Conservation (phyloP, 2,888 invertebrate species). For the Caenorhabditis drosophilae region DNA sequence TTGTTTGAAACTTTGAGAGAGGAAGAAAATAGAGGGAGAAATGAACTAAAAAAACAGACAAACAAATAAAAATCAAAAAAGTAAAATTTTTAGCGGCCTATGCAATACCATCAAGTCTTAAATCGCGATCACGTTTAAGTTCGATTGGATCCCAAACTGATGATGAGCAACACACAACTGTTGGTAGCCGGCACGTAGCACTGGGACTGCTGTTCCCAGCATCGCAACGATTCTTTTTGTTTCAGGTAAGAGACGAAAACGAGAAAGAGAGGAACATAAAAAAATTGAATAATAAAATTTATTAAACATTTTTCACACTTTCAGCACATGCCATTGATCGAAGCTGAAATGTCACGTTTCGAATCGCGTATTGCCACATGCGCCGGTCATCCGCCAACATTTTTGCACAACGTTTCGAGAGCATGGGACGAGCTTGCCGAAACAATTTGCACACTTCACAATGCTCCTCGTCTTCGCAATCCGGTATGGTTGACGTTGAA, state of each 20-base stretch:
- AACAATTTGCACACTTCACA: slow-evolving; percentile 55
- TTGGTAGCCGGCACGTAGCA: slow-evolving; percentile 27
- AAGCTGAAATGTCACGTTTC: slow-evolving; percentile 54
- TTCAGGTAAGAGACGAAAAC: slow-evolving; percentile 23
- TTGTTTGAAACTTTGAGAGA: neutral
- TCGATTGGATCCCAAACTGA: slow-evolving; percentile 39
- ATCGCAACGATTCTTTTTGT: slow-evolving; percentile 23
- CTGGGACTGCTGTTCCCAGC: slow-evolving; percentile 35
- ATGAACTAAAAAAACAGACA: neutral
- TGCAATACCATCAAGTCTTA: slow-evolving; percentile 12
- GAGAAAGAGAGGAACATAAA: neutral
- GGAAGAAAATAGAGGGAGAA: neutral
- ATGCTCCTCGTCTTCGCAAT: slow-evolving; percentile 51
- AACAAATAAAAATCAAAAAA: neutral
- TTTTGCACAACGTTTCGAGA: slow-evolving; percentile 51
- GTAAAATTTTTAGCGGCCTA: slow-evolving; percentile 13
- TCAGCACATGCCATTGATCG: slow-evolving; percentile 62
- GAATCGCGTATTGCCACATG: slow-evolving; percentile 47
- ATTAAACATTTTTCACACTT: slow-evolving; percentile 9
- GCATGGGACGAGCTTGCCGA: slow-evolving; percentile 53
- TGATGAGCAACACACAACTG: slow-evolving; percentile 36
- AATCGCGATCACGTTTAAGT: slow-evolving; percentile 36
- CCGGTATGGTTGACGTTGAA: slow-evolving; percentile 62
- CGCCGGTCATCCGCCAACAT: slow-evolving; percentile 42
- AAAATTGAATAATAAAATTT: neutral